Evolutionary conservation across 2,888 invertebrate species (phyloP), one percentile per base, ranked within the genome.

Genomic region (Antheraea assamensis): DNA sequence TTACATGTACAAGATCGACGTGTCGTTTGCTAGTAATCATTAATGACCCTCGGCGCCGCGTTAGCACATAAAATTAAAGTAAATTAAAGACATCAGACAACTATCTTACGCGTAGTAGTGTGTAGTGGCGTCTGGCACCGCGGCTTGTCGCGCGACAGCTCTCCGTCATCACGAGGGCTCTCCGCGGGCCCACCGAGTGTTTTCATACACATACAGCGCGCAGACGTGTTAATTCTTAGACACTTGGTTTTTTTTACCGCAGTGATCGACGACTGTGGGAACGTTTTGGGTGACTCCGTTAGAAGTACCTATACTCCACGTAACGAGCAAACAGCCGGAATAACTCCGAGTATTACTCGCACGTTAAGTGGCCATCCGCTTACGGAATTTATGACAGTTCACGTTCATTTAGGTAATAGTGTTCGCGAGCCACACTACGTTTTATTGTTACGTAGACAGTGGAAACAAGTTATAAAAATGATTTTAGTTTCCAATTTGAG

Each of bases 161-260:
- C 93, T 92, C 86, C 87, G 91, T 93, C 94, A 92, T 87, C 85
- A 90, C 85, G 88, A 94, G 94, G 82, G 93, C 93, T 85, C 94
- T 93, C 88, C 82, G 89, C 86, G 85, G 78, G 86, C 86, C 89
- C 88, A 85, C 90, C 88, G 90, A 93, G 93, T 93, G 94, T 94
- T 94, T 94, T 94, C 92, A 87, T 93, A 93, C 90, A 92, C 91
- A 92, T 90, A 92, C 91, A 91, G 87, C 88, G 88, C 87, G 84
- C 89, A 87, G 92, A 94, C 93, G 94, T 94, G 94, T 94, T 94
- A 94, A 94, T 94, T 94, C 93, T 89, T 93, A 93, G 94, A 93
- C 89, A 93, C 89, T 91, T 89, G 88, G 90, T 90, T 92, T 93
- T 90, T 42, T 93, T 93, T 91, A 92, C 90, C 85, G 89, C 87